These are phyloP conservation scores for Rattus norvegicus DNA, from an alignment of 2,113 vertebrate species.

Conservation along the genomic window GRCr8 NC_086024.1:30310501-30311000, in stretches of 20 bases:
- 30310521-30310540: slow-evolving; percentile 6
- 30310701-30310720: background rate
- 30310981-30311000: background rate
- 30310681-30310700: background rate
- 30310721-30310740: background rate
- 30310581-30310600: slow-evolving; percentile 43
- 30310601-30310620: background rate
- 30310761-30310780: slow-evolving; percentile 19
- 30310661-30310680: background rate
- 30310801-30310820: background rate
- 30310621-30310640: background rate
- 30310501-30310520: background rate
- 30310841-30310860: background rate
- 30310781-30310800: slow-evolving; percentile 40
- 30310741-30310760: slow-evolving; percentile 8
- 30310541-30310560: background rate
- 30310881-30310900: too few relatives aligned
- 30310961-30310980: background rate
- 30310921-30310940: background rate
- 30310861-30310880: background rate
- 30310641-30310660: background rate
- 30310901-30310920: background rate
- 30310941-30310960: background rate
- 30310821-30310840: background rate
- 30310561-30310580: slow-evolving; percentile 1